Percentiles rank a stretch among this genome's conserved stretches.
Conservation (phyloP, 1,140 invertebrate genomes). For the Brachionus calyciflorus region DNA sequence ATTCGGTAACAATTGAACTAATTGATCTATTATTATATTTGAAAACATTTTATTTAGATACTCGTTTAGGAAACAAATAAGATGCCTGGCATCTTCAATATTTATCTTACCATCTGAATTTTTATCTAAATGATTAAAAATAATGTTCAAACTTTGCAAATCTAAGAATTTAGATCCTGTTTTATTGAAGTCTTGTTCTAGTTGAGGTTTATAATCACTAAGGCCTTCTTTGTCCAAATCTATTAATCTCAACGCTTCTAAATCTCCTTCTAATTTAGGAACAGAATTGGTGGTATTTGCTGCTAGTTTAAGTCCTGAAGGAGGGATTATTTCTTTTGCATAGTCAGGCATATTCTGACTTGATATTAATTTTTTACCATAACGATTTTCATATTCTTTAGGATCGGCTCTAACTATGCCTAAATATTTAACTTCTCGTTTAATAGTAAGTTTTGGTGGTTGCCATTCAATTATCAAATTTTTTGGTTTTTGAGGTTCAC, state of each 20-base stretch:
- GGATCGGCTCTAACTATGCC: conserved; percentile 23
- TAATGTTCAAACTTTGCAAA: neutral
- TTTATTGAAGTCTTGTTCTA: no score
- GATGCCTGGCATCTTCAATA: neutral
- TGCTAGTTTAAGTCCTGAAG: neutral
- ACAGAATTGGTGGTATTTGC: neutral
- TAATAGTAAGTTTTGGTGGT: neutral
- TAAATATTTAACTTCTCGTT: conserved; percentile 19
- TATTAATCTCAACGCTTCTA: neutral
- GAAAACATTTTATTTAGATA: neutral
- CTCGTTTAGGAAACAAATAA: conserved; percentile 8
- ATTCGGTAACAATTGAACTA: neutral
- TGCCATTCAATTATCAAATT: conserved; percentile 46
- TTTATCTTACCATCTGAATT: neutral
- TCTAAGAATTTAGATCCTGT: neutral
- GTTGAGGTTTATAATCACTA: neutral
- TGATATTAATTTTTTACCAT: neutral
- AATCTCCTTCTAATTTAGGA: neutral
- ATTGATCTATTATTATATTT: neutral
- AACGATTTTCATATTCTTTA: neutral
- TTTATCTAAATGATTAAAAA: neutral
- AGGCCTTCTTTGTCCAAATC: conserved; percentile 4
- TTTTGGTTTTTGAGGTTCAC: neutral
- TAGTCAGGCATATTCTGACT: neutral
- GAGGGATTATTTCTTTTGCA: neutral